These are phyloP conservation scores for Zenarchopterus dispar DNA, from an alignment of 2,797 vertebrate species.

Conservation along the genomic window DNA sequence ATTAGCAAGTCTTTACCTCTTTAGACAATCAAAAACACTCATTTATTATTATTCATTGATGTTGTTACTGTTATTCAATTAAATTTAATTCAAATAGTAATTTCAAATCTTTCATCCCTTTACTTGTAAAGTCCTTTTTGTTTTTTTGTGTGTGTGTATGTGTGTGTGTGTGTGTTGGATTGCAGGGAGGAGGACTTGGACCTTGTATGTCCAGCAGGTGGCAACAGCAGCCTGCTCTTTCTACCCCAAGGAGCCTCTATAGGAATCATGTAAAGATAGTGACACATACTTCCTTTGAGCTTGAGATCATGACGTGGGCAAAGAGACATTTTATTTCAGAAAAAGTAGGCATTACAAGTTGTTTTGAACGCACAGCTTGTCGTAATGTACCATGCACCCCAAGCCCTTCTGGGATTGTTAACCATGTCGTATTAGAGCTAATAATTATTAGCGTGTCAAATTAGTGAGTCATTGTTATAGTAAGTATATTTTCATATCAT, in stretches of 20 bases:
- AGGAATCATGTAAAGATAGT: slow-evolving; percentile 70
- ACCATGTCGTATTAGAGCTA: slow-evolving; percentile 68
- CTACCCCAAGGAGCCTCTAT: slow-evolving; percentile 35
- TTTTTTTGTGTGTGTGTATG: too few relatives aligned
- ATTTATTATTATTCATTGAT: not conserved
- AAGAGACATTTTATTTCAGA: slow-evolving; percentile 60
- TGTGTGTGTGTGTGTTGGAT: not conserved
- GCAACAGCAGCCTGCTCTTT: slow-evolving; percentile 66
- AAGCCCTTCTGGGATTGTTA: slow-evolving; percentile 60
- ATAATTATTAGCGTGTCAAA: slow-evolving; percentile 75
- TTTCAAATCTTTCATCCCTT: not conserved
- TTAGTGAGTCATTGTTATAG: slow-evolving; percentile 67
- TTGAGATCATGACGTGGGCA: slow-evolving; percentile 64
- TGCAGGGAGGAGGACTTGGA: not conserved
- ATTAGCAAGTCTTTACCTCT: not conserved
- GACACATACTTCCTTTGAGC: slow-evolving; percentile 65
- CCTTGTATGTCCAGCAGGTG: slow-evolving; percentile 68
- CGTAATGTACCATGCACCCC: slow-evolving; percentile 34
- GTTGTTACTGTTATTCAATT: not conserved
- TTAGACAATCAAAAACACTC: not conserved
- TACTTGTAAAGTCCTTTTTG: not conserved
- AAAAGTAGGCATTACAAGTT: slow-evolving; percentile 58
- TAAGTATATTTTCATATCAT: slow-evolving; percentile 62
- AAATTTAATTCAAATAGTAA: not conserved
- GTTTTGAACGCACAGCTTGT: slow-evolving; percentile 34